Base-by-base conservation (phyloP, 2,113 vertebrate species). In the Rhodinocichla rosea region DNA sequence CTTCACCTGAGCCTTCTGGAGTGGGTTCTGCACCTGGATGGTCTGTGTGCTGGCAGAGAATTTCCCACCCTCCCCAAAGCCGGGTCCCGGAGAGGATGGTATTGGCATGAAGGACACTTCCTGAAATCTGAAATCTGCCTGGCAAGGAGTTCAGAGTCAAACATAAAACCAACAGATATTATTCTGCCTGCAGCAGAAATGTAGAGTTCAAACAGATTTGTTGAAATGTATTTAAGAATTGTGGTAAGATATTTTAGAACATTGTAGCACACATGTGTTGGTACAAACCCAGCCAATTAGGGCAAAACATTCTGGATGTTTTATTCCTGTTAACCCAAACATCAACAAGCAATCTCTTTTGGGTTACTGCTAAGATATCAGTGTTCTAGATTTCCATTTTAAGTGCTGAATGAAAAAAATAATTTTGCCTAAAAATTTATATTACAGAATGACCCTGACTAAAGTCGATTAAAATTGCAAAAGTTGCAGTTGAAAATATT, bases 151-250 rank as follows among this genome's bases (percentile, higher is more conserved):
- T 83, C 3, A 2, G 63, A 75, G 39, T 70, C 85, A 92, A 91
- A 94, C 40, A 39, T 28, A 86, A 94, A 96, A 70, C 50, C 71
- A 83, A 92, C 23, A 85, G 94, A 68, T 32, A 62, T 30, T 63
- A 78, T 87, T 89, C 68, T 89, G 94, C 88, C 92, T 49, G 60
- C 65, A 93, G 73, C 64, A 77, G 82, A 90, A 94, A 91, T 11
- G 35, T 11, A 40, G 84, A 88, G 52, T 92, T 94, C 92, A 93
- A 80, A 90, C 90, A 94, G 82, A 90, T 92, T 83, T 95, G 93
- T 74, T 91, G 75, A 95, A 95, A 90, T 59, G 40, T 70, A 88
- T 94, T 95, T 80, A 88, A 74, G 82, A 69, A 26, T 88, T 86
- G 87, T 83, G 63, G 75, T 88, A 91, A 67, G 70, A 92, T 52